Base-by-base conservation (phyloP, 2,888 invertebrate genomes). In the Pheosia tremula region DNA sequence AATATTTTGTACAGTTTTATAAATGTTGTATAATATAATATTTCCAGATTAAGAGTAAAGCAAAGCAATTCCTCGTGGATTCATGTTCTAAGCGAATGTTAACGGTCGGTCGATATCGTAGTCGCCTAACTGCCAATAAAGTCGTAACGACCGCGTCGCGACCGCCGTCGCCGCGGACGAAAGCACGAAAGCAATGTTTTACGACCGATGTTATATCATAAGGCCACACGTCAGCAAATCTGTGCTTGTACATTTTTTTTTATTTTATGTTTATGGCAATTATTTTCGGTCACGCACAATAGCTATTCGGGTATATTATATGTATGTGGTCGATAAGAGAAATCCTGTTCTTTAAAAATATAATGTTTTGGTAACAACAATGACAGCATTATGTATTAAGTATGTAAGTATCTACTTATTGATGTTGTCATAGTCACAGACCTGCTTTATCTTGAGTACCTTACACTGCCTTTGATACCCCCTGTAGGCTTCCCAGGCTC, bases 191-290 rank as follows among this genome's bases (percentile, higher is more conserved):
- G 50, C 24, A 50, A 50, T 50, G 24, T 24, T 50, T 50, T 74
- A 74, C 71, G 72, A 74, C 5, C 66, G 63, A 63, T 59, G 62
- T 64, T 66, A 68, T 55, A 55, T 57, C 66, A 65, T 71, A 72
- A 71, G 68, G 37, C 37, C 70, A 66, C 64, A 63, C 67, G 67
- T 67, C 70, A 66, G 58, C 55, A 36, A 64, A 50, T 36, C 59
- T 63, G 37, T 39, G 11, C 38, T 58, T 36, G 49, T 59, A 55
- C 8, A 13, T 37, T 8, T 5, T 24, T 24, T 52, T 36, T 52
- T 5, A 13, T 60, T 59, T 61, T 63, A 55, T 65, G 24, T 68
- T 67, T 68, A 62, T 57, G 50, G 6, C 50, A 11, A 59, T 62
- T 62, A 50, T 38, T 24, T 52, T 58, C 24, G 36, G 58, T 62